Evolutionary conservation across 2,888 invertebrate genomes (phyloP).

Genomic region (Oegoconia quadripuncta): DNA sequence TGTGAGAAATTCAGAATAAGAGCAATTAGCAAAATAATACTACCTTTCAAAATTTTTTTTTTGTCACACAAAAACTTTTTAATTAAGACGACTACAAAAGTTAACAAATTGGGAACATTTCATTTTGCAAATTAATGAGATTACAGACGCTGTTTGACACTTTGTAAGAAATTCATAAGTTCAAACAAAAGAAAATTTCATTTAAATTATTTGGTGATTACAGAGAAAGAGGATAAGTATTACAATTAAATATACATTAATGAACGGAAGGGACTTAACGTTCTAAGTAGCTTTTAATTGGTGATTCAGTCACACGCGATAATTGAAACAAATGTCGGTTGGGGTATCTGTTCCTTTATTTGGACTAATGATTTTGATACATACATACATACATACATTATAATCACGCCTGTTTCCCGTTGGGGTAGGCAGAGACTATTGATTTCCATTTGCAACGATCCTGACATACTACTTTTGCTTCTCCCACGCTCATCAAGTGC

Average conservation of each 20-base stretch:
- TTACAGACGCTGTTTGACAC: constrained; percentile 10
- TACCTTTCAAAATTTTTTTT: too few species aligned
- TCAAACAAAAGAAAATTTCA: constrained; percentile 2
- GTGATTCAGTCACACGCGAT: constrained; percentile 52
- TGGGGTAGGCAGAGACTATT: too few species aligned
- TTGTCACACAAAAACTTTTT: too few species aligned
- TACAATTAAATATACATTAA: constrained; percentile 46
- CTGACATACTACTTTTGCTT: too few species aligned
- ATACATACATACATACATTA: too few species aligned
- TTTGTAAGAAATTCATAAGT: constrained; percentile 3
- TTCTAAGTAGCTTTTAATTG: constrained; percentile 66
- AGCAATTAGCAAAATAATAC: too few species aligned
- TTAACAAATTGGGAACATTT: constrained; percentile 8
- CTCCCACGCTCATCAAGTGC: too few species aligned
- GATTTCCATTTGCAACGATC: too few species aligned
- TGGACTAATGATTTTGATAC: constrained; percentile 24
- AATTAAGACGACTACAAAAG: constrained; percentile 7
- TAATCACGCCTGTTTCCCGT: too few species aligned
- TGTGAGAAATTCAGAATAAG: too few species aligned
- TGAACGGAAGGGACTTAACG: constrained; percentile 37
- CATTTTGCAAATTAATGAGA: constrained; percentile 7
- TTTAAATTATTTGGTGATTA: constrained; percentile 2
- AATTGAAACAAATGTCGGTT: constrained; percentile 52
- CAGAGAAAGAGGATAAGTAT: constrained; percentile 22
- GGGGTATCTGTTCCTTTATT: constrained; percentile 37